Evolutionary conservation across 2,888 invertebrate genomes (phyloP).

Genomic region (Brachypterus glaber): DNA sequence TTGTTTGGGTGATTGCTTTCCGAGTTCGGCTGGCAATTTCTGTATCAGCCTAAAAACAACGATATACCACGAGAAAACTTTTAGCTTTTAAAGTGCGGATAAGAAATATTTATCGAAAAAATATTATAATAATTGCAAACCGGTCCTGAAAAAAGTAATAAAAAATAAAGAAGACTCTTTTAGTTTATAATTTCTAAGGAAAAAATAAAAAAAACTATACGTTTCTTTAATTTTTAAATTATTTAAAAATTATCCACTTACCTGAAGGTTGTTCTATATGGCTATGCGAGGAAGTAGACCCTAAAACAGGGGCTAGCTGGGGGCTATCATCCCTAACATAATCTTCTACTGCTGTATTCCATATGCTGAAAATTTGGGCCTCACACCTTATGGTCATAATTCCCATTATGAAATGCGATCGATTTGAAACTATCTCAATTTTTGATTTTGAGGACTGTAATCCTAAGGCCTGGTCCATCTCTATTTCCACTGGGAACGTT

Average conservation of each 20-base stretch:
- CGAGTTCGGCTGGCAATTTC: no score
- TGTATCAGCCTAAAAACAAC: no score
- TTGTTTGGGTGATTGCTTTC: no score
- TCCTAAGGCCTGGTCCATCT: conserved; percentile 25
- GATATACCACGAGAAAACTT: no score
- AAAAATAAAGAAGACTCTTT: no score
- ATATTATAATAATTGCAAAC: conserved; percentile 1
- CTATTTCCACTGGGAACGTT: conserved; percentile 24
- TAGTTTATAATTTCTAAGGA: no score
- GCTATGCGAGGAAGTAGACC: conserved; percentile 39
- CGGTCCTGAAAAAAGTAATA: conserved; percentile 2
- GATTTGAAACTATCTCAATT: conserved; percentile 31
- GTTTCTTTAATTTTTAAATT: no score
- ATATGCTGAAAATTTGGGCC: conserved; percentile 31
- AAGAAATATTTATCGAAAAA: background rate
- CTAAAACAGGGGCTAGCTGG: conserved; percentile 34
- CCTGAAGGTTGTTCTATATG: conserved; percentile 28
- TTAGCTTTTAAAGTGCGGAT: background rate
- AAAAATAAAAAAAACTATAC: no score
- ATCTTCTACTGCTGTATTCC: conserved; percentile 29
- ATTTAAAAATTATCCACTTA: no score
- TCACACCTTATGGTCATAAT: conserved; percentile 33
- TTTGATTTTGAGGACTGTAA: conserved; percentile 31
- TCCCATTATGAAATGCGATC: conserved; percentile 31
- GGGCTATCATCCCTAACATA: conserved; percentile 33